Percentiles rank a stretch among this genome's conserved stretches.
Evolutionary conservation across 2,888 invertebrate species (phyloP).

Genomic region (Ophion slaviceki): DNA sequence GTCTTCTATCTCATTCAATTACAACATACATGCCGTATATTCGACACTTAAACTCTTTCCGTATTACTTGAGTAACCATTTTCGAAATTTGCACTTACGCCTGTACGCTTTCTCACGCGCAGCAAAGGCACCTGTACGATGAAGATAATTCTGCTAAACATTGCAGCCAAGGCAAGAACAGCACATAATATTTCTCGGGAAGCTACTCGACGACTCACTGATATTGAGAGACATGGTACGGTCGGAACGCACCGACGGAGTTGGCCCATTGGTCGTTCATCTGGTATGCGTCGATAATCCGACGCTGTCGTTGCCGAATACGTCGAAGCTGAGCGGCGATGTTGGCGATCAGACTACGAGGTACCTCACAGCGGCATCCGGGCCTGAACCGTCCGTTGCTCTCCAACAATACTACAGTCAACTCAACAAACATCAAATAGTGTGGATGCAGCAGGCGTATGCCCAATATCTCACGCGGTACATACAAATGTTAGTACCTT

Average conservation of each 20-base stretch:
- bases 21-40: background rate
- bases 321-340: constrained; percentile 22
- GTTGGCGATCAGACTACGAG: constrained; percentile 61
- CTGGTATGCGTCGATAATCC: constrained; percentile 88
- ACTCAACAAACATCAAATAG: constrained; percentile 85
- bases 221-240: constrained; percentile 92
- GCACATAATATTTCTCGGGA: constrained; percentile 95
- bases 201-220: constrained; percentile 91
- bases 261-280: constrained; percentile 92
- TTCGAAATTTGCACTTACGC: no score
- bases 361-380: constrained; percentile 53
- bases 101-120: no score
- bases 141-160: no score
- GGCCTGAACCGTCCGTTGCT: constrained; percentile 73
- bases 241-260: constrained; percentile 87
- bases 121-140: no score
- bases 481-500: constrained; percentile 91
- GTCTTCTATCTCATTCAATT: background rate
- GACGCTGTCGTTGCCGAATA: constrained; percentile 32
- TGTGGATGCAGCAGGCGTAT: constrained; percentile 95
- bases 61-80: no score
- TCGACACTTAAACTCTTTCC: background rate
- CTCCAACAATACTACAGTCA: constrained; percentile 78
- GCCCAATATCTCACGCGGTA: constrained; percentile 95
- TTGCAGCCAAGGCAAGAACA: constrained; percentile 90